Percentiles rank a stretch among this genome's conserved stretches.
Conservation (phyloP, 2,113 vertebrate species). For the Clarias gariepinus region DNA sequence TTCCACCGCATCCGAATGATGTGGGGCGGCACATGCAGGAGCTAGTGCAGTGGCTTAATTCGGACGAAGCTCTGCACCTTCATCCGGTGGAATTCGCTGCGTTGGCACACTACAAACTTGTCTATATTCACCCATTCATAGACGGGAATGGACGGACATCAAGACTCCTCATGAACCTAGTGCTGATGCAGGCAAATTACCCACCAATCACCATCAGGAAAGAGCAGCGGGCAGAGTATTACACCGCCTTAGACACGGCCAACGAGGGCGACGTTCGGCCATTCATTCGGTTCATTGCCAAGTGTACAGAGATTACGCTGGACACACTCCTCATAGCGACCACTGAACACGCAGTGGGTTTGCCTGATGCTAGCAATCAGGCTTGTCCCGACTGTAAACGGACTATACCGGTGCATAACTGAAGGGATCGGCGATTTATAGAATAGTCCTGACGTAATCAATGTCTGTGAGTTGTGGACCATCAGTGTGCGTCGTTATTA, state of each 20-base stretch:
- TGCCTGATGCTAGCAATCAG: conserved; percentile 79
- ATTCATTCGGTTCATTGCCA: conserved; percentile 95
- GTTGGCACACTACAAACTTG: conserved; percentile 92
- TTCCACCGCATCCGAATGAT: conserved; percentile 88
- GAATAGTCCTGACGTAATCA: neutral
- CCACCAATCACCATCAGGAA: conserved; percentile 94
- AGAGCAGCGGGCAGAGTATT: conserved; percentile 92
- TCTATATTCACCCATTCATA: conserved; percentile 93
- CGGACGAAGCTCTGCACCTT: conserved; percentile 85
- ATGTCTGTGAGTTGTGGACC: neutral
- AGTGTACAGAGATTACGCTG: conserved; percentile 90
- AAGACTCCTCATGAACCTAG: conserved; percentile 92
- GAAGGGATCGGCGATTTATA: conserved; percentile 32
- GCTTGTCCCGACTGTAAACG: conserved; percentile 74
- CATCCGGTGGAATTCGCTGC: conserved; percentile 94
- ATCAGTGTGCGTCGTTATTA: neutral
- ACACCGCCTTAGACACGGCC: conserved; percentile 84
- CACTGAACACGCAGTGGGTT: conserved; percentile 83
- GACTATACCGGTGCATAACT: conserved; percentile 83
- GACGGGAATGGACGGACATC: conserved; percentile 94
- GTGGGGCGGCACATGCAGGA: conserved; percentile 90
- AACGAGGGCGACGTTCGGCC: conserved; percentile 94
- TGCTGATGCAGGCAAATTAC: conserved; percentile 92
- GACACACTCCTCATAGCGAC: conserved; percentile 94
- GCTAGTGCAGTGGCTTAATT: conserved; percentile 93